These are phyloP conservation scores for Epistrophella euchroma DNA, from an alignment of 2,888 invertebrate genomes.

Conservation along the genomic window DNA sequence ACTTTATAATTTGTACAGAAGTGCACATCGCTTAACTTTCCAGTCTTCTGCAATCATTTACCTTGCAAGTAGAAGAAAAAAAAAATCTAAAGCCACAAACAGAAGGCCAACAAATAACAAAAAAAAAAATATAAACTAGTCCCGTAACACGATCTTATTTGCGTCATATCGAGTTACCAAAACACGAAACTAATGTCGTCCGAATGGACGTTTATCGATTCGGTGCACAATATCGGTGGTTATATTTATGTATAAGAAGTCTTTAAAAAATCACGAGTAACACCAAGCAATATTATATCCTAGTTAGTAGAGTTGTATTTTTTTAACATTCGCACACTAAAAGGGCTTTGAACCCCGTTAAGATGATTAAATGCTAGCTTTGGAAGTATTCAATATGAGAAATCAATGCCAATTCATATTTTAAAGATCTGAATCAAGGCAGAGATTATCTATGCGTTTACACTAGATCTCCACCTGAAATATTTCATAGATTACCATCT, in stretches of 20 bases:
- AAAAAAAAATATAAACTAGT: constrained; percentile 7
- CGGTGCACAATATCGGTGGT: constrained; percentile 55
- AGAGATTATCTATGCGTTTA: too few species aligned
- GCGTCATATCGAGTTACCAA: constrained; percentile 63
- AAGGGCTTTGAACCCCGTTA: too few species aligned
- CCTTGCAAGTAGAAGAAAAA: constrained; percentile 5
- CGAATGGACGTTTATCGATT: constrained; percentile 70
- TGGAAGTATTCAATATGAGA: too few species aligned
- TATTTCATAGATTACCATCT: too few species aligned
- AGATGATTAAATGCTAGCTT: too few species aligned
- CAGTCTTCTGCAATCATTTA: constrained; percentile 34
- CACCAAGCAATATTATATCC: background rate
- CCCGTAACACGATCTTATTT: constrained; percentile 70
- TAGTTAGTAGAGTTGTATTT: background rate
- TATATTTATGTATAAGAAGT: constrained; percentile 3
- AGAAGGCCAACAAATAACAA: constrained; percentile 41
- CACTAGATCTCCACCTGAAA: too few species aligned
- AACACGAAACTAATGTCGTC: constrained; percentile 70
- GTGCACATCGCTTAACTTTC: constrained; percentile 65
- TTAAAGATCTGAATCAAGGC: too few species aligned
- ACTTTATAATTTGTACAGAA: constrained; percentile 48
- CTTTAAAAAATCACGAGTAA: constrained; percentile 12
- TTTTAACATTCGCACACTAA: background rate
- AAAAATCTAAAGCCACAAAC: constrained; percentile 11
- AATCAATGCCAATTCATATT: too few species aligned